Base-by-base conservation (phyloP, 2,888 invertebrate species). In the Sinodicranocentrus sp. region DNA sequence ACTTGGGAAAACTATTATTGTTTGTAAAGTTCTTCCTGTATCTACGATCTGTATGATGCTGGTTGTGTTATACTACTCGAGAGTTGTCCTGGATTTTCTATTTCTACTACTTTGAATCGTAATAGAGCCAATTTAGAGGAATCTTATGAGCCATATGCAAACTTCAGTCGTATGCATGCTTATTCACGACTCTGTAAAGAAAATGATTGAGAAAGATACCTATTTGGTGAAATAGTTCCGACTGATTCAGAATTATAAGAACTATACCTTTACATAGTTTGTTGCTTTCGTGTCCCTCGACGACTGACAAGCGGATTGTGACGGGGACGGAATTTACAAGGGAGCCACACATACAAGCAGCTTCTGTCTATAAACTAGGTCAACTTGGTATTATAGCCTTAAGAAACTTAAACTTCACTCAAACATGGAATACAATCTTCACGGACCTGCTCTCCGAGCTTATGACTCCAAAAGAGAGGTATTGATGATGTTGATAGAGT, bases 51-150 rank as follows among this genome's bases (percentile, higher is more conserved):
- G n/a, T n/a, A n/a, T n/a, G 10, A 57, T 25, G 15, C 21, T 8
- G 1, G 19, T 57, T 57, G 57, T 57, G 23, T 39, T 5, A 39
- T 39, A 39, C 13, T 5, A 39, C 6, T 39, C 6, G 39, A 5
- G 13, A 39, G 61, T 17, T 61, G 61, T n/a, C 8, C 28, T 26
- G 28, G 61, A 15, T 61, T 61, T 61, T 33, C 10, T 33, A 28
- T 61, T 28, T 33, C 28, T 65, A n/a, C 8, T 23, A 13, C 26
- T 23, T 63, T 43, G 61, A 70, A 78, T 78, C 68, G 25, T 78
- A 78, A 78, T 70, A 68, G 78, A 39, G 78, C 52, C 78, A 78
- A 78, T 78, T 78, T 78, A 48, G 15, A 48, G n/a, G n/a, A 48
- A 48, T n/a, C n/a, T n/a, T n/a, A n/a, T n/a, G n/a, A n/a, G n/a